Evolutionary conservation across 2,797 vertebrate species (phyloP).

Genomic region (Enoplosus armatus): DNA sequence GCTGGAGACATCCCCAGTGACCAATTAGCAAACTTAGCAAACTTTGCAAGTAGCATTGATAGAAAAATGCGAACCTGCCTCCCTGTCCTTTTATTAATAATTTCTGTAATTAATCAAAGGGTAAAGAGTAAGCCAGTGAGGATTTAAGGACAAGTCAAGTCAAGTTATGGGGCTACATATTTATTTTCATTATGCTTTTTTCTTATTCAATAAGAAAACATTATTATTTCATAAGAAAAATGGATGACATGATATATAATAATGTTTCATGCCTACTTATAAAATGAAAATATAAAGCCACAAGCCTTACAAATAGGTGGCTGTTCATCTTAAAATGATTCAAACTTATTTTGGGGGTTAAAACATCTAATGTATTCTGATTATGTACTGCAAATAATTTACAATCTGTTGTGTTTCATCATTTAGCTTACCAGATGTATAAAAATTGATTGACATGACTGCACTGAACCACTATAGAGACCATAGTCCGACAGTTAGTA

Average conservation of each 20-base stretch:
- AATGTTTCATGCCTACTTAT: background rate
- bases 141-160: constrained; percentile 34
- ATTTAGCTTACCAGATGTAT: background rate
- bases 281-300: background rate
- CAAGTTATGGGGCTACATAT: constrained; percentile 9
- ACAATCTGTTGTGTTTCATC: background rate
- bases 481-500: background rate
- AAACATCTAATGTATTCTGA: background rate
- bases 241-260: too few species aligned
- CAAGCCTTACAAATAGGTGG: background rate
- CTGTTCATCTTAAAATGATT: too few species aligned
- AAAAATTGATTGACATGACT: background rate
- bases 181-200: constrained; percentile 15
- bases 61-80: constrained; percentile 45
- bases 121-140: constrained; percentile 40
- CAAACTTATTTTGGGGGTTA: background rate
- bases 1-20: constrained; percentile 57
- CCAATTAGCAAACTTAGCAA: constrained; percentile 73
- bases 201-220: background rate
- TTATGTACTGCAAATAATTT: background rate
- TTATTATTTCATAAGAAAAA: too few species aligned
- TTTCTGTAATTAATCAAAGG: constrained; percentile 61
- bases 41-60: constrained; percentile 50
- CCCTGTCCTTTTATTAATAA: constrained; percentile 51
- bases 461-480: background rate